Evolutionary conservation across 2,797 vertebrate genomes (phyloP).

Genomic region (Eutrigla gurnardus): DNA sequence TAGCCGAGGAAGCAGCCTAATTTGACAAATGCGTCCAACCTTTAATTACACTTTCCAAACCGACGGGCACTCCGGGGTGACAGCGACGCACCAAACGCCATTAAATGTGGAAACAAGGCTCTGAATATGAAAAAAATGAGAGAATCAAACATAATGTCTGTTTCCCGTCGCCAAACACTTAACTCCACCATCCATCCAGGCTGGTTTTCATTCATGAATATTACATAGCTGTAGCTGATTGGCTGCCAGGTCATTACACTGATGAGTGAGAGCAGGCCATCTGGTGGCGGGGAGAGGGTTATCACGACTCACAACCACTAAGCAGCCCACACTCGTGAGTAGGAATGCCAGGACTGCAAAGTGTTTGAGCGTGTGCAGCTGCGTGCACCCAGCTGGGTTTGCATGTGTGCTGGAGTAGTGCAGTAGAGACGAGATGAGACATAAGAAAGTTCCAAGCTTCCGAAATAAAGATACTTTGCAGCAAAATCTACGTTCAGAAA

Average conservation of each 20-base stretch:
- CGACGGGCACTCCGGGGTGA: slow-evolving; percentile 9
- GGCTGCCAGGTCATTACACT: slow-evolving; percentile 60
- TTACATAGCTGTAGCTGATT: slow-evolving; percentile 41
- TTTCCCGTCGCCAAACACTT: slow-evolving; percentile 43
- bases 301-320: slow-evolving; percentile 63
- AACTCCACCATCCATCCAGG: slow-evolving; percentile 40
- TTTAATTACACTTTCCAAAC: slow-evolving; percentile 22
- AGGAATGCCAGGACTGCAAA: slow-evolving; percentile 34
- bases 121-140: slow-evolving; percentile 24
- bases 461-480: slow-evolving; percentile 25
- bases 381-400: slow-evolving; percentile 34
- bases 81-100: slow-evolving; percentile 9
- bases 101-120: slow-evolving; percentile 24
- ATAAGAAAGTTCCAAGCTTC: slow-evolving; percentile 37
- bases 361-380: slow-evolving; percentile 31
- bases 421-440: slow-evolving; percentile 12
- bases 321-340: slow-evolving; percentile 43
- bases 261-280: slow-evolving; percentile 59
- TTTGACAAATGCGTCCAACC: slow-evolving; percentile 13
- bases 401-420: slow-evolving; percentile 15
- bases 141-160: slow-evolving; percentile 46
- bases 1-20: slow-evolving; percentile 1
- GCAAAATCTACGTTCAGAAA: slow-evolving; percentile 25
- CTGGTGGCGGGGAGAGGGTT: slow-evolving; percentile 40
- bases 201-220: slow-evolving; percentile 64